Percentiles rank a stretch among this genome's conserved stretches.
Conservation (phyloP, 2,888 invertebrate genomes). For the Caenorhabditis sp. region DNA sequence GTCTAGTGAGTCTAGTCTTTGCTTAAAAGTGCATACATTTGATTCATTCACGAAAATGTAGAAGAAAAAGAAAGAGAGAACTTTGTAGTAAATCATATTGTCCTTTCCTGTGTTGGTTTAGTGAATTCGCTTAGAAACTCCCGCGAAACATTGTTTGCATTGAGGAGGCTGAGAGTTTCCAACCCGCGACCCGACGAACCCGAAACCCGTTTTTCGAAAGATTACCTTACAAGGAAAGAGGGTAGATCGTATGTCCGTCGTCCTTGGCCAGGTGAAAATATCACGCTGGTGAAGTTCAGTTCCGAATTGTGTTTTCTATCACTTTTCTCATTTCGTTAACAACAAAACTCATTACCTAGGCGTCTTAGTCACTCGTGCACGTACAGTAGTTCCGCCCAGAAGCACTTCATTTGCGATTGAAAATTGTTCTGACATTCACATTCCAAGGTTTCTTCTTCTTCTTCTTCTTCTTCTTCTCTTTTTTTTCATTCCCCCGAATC, state of each 20-base stretch:
- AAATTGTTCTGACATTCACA: neutral
- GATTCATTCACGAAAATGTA: neutral
- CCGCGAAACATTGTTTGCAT: slow-evolving; percentile 37
- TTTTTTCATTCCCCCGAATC: too few relatives aligned
- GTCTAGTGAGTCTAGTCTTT: too few relatives aligned
- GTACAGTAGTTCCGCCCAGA: neutral
- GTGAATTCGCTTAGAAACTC: slow-evolving; percentile 31
- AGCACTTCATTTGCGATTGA: slow-evolving; percentile 7
- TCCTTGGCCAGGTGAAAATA: slow-evolving; percentile 23
- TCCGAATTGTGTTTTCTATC: neutral
- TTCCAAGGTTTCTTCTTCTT: neutral
- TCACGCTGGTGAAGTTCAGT: too few relatives aligned
- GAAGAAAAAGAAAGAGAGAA: slow-evolving; percentile 1
- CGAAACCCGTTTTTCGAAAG: slow-evolving; percentile 36
- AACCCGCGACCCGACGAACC: slow-evolving; percentile 11
- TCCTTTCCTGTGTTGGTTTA: slow-evolving; percentile 37
- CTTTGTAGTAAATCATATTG: slow-evolving; percentile 27
- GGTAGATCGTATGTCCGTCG: slow-evolving; percentile 3
- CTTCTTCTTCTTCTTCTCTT: neutral
- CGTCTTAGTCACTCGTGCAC: neutral
- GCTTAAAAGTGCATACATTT: slow-evolving; percentile 4
- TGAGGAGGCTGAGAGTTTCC: slow-evolving; percentile 28
- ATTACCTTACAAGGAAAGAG: slow-evolving; percentile 26
- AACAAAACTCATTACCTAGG: slow-evolving; percentile 25
- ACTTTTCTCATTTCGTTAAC: slow-evolving; percentile 1